These are phyloP conservation scores for Augochlora pura DNA, from an alignment of 1,140 invertebrate species.

Conservation along the genomic window DNA sequence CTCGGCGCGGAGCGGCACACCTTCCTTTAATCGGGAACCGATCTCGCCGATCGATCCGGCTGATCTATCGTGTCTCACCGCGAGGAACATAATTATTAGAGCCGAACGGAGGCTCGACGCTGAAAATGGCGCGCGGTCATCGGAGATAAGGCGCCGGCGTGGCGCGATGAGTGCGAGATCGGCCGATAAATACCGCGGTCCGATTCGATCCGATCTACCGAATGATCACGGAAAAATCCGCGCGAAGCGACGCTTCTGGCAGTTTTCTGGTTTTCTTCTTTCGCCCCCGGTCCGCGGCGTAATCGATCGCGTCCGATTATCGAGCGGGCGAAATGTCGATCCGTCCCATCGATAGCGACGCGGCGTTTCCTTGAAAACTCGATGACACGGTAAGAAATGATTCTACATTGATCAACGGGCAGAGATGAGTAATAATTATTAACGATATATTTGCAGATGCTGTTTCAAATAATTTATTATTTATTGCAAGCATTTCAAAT, in stretches of 20 bases:
- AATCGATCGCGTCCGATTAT: too few species aligned
- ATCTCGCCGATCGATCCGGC: slow-evolving; percentile 32
- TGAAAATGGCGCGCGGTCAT: slow-evolving; percentile 2
- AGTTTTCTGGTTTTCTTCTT: background rate
- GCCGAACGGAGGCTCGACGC: background rate
- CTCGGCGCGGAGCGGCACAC: slow-evolving; percentile 5
- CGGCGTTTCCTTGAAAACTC: too few species aligned
- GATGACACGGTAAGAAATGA: too few species aligned
- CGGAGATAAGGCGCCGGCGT: slow-evolving; percentile 4
- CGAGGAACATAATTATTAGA: slow-evolving; percentile 37
- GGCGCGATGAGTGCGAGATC: slow-evolving; percentile 27
- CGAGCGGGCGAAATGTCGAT: too few species aligned
- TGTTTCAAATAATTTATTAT: too few species aligned
- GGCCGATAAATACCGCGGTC: background rate
- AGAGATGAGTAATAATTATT: too few species aligned
- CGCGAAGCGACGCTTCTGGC: background rate
- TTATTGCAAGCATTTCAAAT: too few species aligned
- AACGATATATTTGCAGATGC: too few species aligned
- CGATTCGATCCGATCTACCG: slow-evolving; percentile 9
- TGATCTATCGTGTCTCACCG: slow-evolving; percentile 30
- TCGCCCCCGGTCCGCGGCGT: too few species aligned
- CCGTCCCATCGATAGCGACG: too few species aligned
- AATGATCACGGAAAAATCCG: background rate
- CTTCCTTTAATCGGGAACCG: slow-evolving; percentile 16
- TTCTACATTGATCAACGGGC: too few species aligned